Evolutionary conservation across 2,797 vertebrate genomes (phyloP).

Genomic region (Pteronotus mesoamericanus): DNA sequence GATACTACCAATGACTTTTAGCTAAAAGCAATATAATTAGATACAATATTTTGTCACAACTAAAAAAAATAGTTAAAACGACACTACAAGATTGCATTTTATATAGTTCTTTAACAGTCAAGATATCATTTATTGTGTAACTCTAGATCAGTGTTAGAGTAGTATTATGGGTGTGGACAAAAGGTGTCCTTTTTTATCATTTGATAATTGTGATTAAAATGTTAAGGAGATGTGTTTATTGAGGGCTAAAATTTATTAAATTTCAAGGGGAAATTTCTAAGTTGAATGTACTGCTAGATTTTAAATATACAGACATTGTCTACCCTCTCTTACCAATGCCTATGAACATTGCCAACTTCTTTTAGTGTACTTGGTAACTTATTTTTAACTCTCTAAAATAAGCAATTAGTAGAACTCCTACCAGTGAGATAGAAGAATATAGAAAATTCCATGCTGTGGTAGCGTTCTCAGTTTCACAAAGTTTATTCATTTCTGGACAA

Average conservation of each 20-base stretch:
- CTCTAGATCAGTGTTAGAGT: neutral
- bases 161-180: neutral
- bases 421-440: constrained; percentile 25
- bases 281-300: neutral
- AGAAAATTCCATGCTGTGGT: neutral
- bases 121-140: neutral
- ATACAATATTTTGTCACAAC: neutral
- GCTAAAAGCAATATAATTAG: neutral
- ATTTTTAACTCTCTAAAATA: constrained; percentile 55
- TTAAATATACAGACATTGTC: neutral
- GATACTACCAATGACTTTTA: neutral
- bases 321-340: neutral
- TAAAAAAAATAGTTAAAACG: neutral
- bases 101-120: neutral
- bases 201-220: neutral
- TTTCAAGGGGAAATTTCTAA: constrained; percentile 31
- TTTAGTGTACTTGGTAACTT: constrained; percentile 5
- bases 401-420: constrained; percentile 44
- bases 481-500: constrained; percentile 16
- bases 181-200: neutral
- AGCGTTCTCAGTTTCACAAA: neutral
- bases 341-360: neutral
- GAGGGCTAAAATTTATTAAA: neutral
- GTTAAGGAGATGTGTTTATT: constrained; percentile 18
- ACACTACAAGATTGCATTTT: neutral